Evolutionary conservation across 2,888 invertebrate genomes (phyloP), one percentile per base, ranked within the genome.

Genomic region (Eilema griseolum): DNA sequence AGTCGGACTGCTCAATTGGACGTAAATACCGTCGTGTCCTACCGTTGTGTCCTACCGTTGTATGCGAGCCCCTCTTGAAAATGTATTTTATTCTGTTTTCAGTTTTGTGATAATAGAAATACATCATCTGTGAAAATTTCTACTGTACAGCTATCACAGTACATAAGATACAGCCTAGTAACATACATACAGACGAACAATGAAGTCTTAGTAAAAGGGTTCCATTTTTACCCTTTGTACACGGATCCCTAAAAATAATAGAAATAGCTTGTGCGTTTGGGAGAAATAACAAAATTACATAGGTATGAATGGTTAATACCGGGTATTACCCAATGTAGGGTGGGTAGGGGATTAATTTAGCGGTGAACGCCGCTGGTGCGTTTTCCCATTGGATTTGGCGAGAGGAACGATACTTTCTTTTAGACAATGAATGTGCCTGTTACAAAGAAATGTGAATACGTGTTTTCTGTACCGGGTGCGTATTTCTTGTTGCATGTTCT

Each of bases 291-390:
- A 85, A 84, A 92, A 92, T 92, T 90, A 90, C 86, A 84, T 85
- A 87, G 85, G 89, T 90, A 92, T 93, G 93, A 92, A 93, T 93
- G 91, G 89, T 92, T 93, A 92, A 93, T 92, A 92, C 87, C 81
- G 73, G 78, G 82, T 92, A 92, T 93, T 92, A 91, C 87, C 80
- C 74, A 79, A 81, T 86, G 87, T 89, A 89, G 88, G 86, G 88
- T 87, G 88, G 83, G 84, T 78, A 77, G 77, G 80, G 89, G 89
- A 92, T 91, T 92, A 90, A 92, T 92, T 90, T 88, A 82, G 83
- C 83, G 86, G 87, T 86, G 85, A 87, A 83, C 81, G 77, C 75
- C 74, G 80, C 77, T 67, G 74, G 82, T 71, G 83, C 80, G 76
- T 82, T 82, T 84, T 84, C 88, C 88, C 88, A 83, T 82, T 74